Evolutionary conservation across 2,113 vertebrate species (phyloP), one percentile per base, ranked within the genome.

Genomic region (Alouatta palliata): DNA sequence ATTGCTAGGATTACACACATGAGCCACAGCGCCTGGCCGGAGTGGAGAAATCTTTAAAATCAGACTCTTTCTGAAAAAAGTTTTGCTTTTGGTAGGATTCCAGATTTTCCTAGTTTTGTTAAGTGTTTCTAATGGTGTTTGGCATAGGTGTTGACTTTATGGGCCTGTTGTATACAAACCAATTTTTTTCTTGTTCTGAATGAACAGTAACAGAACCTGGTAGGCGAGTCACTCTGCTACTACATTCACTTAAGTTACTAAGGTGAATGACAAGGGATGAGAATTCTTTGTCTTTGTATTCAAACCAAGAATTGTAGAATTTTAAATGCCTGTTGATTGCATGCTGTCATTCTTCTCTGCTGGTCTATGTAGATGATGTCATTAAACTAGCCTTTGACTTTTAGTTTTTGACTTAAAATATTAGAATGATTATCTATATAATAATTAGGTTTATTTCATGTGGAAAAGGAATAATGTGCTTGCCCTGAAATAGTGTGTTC

Each of bases 201-300:
- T 19, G 54, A 68, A 47, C 40, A 81, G 35, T 75, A 79, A 37
- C 45, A 30, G 58, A 77, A 61, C 52, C 23, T 70, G 5, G 6
- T 58, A 86, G 35, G 6, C 45, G 70, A 75, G 40, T 87, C 25
- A 91, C 56, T 87, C 56, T 64, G 11, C 30, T 47, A 19, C 25
- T 95, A 40, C 32, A 35, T 92, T 86, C 5, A 14, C 40, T 95
- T 21, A 70, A 16, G 49, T 86, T 91, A 87, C 40, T 52, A 71
- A 86, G 45, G 37, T 87, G 45, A 83, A 76, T 68, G 76, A 68
- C 19, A 32, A 35, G 11, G 45, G 23, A 40, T 87, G 40, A 95
- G 68, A 82, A 82, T 87, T 76, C 68, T 73, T 64, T 82, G 52
- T 52, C 61, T 87, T 92, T 91, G 23, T 95, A 56, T 66, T 87